These are phyloP conservation scores for Heliconius cydno DNA, from an alignment of 2,888 invertebrate species.

Conservation along the genomic window DNA sequence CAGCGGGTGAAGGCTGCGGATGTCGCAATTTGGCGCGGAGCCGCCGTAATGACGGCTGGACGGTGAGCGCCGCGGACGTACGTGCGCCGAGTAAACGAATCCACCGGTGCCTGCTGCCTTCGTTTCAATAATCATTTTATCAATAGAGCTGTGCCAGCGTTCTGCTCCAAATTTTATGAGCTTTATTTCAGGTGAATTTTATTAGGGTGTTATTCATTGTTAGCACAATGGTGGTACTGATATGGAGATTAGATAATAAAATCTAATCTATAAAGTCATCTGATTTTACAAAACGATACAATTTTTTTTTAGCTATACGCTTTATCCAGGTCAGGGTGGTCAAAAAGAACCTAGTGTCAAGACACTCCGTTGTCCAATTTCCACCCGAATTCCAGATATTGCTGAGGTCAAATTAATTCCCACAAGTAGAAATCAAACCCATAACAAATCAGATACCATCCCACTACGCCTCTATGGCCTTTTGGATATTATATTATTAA, in stretches of 20 bases:
- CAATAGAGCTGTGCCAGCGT: slow-evolving; percentile 45
- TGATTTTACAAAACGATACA: background rate
- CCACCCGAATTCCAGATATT: no score
- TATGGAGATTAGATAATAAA: background rate
- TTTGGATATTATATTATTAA: no score
- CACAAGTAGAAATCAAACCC: no score
- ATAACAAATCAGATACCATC: no score
- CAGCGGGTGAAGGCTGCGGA: slow-evolving; percentile 60
- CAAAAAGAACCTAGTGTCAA: no score
- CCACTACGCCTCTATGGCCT: no score
- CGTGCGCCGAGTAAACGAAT: slow-evolving; percentile 67
- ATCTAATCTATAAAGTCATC: background rate
- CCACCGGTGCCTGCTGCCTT: slow-evolving; percentile 52
- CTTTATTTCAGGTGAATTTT: slow-evolving; percentile 19
- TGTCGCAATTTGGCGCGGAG: slow-evolving; percentile 75
- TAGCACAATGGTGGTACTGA: background rate
- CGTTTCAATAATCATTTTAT: slow-evolving; percentile 51
- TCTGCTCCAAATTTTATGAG: slow-evolving; percentile 26
- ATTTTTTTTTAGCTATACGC: background rate
- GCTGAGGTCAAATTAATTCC: no score
- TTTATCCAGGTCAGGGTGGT: no score
- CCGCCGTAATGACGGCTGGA: slow-evolving; percentile 67
- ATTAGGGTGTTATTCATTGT: background rate
- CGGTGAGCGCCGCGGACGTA: slow-evolving; percentile 56
- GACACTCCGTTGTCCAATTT: no score